These are phyloP conservation scores for Lichenostomus cassidix DNA, from an alignment of 2,113 vertebrate species.

Conservation along the genomic window DNA sequence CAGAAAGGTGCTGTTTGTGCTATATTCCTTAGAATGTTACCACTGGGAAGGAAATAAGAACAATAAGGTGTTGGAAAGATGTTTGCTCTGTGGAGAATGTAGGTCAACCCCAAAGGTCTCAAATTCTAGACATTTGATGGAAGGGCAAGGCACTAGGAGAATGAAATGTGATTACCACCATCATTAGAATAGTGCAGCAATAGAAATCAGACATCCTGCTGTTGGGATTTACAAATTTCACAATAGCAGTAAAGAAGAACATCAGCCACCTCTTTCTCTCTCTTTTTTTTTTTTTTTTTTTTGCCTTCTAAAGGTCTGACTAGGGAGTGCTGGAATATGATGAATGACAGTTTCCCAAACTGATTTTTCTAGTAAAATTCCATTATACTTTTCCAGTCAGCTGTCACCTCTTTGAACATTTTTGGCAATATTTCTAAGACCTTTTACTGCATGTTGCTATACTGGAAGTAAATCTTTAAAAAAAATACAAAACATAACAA, in stretches of 20 bases:
- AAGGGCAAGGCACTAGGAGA: neutral
- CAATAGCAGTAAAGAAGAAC: neutral
- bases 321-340: neutral
- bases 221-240: neutral
- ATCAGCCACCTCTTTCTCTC: neutral
- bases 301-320: neutral
- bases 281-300: neutral
- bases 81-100: neutral
- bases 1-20: neutral
- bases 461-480: neutral
- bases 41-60: neutral
- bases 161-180: neutral
- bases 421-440: neutral
- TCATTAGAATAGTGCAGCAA: neutral
- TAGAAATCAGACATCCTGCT: neutral
- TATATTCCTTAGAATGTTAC: neutral
- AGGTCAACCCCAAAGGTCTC: neutral
- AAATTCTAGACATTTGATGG: neutral
- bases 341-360: neutral
- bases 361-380: neutral
- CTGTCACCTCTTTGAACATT: neutral
- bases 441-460: neutral
- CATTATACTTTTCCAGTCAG: neutral
- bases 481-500: conserved; percentile 13
- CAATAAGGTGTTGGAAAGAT: neutral